phyloP scores from a whole-genome alignment of 2,888 invertebrate genomes.

The Lepidochrysops patricia region DNA sequence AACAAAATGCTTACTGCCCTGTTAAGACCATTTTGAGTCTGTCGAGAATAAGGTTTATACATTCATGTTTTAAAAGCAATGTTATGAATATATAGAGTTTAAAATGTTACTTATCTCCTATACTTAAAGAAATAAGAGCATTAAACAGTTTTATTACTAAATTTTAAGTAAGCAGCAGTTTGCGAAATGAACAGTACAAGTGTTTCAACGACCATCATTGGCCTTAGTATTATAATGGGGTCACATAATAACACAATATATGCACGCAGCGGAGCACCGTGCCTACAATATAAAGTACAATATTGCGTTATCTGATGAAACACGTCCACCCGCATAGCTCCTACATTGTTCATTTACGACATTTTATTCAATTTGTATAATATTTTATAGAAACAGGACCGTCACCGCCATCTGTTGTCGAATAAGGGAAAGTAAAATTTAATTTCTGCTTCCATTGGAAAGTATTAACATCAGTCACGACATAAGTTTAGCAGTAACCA shows the following conservation, averaged over 20 bases:
- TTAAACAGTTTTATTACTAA: too few species aligned
- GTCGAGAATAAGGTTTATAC: background rate
- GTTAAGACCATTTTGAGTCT: background rate
- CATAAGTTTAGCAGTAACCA: too few species aligned
- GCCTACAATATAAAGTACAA: conserved; percentile 4
- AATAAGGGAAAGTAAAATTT: background rate
- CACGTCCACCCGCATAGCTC: background rate
- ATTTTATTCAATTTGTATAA: conserved; percentile 3
- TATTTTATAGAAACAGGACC: background rate
- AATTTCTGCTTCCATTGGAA: too few species aligned
- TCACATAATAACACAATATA: conserved; percentile 8
- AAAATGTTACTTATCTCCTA: too few species aligned
- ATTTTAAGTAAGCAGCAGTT: background rate
- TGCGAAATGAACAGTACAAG: background rate
- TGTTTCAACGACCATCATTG: background rate
- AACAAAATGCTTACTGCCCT: background rate
- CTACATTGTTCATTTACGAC: background rate
- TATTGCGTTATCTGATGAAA: background rate
- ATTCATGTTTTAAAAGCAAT: too few species aligned
- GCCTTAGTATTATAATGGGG: background rate
- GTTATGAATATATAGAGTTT: too few species aligned
- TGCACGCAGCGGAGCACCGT: background rate
- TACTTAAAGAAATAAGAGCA: too few species aligned
- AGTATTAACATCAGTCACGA: too few species aligned
- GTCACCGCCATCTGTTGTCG: background rate